phyloP scores from a whole-genome alignment of 2,113 vertebrate species.

The Miniopterus natalensis region DNA sequence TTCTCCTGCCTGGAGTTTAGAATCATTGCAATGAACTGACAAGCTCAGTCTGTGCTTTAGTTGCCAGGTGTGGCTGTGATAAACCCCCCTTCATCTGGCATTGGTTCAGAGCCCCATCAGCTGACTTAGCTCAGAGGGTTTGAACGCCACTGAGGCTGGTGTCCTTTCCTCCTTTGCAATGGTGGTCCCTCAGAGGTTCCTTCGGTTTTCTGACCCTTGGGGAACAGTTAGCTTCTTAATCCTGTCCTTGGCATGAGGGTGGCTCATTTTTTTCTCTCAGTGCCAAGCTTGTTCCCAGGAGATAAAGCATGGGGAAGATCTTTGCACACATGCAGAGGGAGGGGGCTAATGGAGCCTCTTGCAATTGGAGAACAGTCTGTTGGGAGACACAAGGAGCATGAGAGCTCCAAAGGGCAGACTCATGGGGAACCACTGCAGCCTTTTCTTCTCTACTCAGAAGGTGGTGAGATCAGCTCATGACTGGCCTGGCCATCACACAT shows the following conservation, averaged over 20 bases:
- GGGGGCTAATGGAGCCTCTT: neutral
- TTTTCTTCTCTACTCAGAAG: neutral
- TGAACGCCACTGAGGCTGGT: neutral
- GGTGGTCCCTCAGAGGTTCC: neutral
- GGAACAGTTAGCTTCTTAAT: neutral
- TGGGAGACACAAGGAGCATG: neutral
- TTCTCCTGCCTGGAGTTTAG: conserved; percentile 57
- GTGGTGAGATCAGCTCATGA: neutral
- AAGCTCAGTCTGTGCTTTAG: neutral
- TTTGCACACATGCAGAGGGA: neutral
- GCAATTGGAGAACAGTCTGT: neutral
- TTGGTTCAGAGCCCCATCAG: conserved; percentile 1
- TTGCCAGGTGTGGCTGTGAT: conserved; percentile 22
- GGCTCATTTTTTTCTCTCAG: neutral
- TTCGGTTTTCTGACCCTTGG: neutral
- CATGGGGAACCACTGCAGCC: neutral
- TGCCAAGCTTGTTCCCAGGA: neutral
- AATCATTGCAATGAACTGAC: neutral
- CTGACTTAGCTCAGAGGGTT: neutral
- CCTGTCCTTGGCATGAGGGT: neutral
- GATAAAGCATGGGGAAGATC: neutral
- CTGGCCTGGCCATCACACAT: neutral
- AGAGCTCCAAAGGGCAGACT: neutral
- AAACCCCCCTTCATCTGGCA: conserved; percentile 51
- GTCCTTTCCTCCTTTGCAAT: neutral